These are phyloP conservation scores for Diadophis punctatus DNA, from an alignment of 2,113 vertebrate species.

Conservation along the genomic window DNA sequence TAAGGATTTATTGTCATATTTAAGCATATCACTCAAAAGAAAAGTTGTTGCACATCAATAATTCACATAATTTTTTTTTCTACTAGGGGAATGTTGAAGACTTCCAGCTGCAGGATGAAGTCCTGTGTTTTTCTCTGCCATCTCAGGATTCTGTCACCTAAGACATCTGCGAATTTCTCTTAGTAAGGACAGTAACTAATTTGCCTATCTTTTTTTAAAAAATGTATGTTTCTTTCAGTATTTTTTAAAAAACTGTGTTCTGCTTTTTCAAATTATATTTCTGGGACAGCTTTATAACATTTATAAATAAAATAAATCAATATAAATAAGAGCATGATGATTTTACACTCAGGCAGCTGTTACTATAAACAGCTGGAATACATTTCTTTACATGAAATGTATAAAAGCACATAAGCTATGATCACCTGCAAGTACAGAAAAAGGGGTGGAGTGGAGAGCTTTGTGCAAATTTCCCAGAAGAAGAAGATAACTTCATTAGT, in stretches of 20 bases:
- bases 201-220: not conserved
- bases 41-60: not conserved
- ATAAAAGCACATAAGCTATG: not conserved
- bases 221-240: not conserved
- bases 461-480: not conserved
- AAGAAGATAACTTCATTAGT: fast-evolving
- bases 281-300: not conserved
- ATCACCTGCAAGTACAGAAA: not conserved
- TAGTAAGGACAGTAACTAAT: not conserved
- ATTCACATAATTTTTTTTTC: not conserved
- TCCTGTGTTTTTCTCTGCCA: not conserved
- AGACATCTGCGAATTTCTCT: not conserved
- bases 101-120: not conserved
- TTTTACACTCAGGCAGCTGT: not conserved
- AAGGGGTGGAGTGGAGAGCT: not conserved
- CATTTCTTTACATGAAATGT: not conserved
- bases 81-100: not conserved
- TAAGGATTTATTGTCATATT: too few species aligned
- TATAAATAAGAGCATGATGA: not conserved
- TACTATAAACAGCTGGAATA: not conserved
- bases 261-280: not conserved
- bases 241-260: not conserved
- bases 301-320: not conserved
- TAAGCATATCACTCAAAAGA: not conserved
- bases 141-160: not conserved